Percentiles rank a stretch among this genome's conserved stretches.
phyloP scores from a whole-genome alignment of 2,888 invertebrate genomes.

The Alviniconcha strummeri region DNA sequence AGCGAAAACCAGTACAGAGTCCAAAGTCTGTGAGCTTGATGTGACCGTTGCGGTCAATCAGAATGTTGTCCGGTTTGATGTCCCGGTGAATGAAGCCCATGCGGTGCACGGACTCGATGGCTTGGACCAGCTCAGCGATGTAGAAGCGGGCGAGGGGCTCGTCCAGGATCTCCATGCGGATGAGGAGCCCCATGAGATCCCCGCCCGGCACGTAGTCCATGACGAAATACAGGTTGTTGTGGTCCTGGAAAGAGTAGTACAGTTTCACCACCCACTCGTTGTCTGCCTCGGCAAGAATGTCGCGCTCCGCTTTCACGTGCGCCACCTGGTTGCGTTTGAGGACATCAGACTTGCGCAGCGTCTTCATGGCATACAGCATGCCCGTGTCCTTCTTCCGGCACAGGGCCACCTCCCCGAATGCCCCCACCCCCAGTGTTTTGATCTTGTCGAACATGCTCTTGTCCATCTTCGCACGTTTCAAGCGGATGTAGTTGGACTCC shows the following conservation, averaged over 20 bases:
- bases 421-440: slow-evolving; percentile 92
- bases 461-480: slow-evolving; percentile 99
- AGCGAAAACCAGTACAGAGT: slow-evolving; percentile 97
- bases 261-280: slow-evolving; percentile 99
- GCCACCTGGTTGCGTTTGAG: slow-evolving; percentile 97
- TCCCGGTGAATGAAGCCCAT: slow-evolving; percentile 98
- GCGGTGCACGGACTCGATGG: slow-evolving; percentile 99
- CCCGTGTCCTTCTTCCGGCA: slow-evolving; percentile 89
- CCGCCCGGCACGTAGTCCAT: slow-evolving; percentile 99
- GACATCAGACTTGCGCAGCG: slow-evolving; percentile 95
- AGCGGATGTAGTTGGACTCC: slow-evolving; percentile 96
- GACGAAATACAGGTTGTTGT: slow-evolving; percentile 97
- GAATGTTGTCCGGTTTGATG: slow-evolving; percentile 98
- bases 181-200: slow-evolving; percentile 98
- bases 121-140: slow-evolving; percentile 93
- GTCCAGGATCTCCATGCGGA: slow-evolving; percentile 96
- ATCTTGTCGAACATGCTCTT: slow-evolving; percentile 98
- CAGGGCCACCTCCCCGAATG: slow-evolving; percentile 93
- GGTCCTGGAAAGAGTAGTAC: slow-evolving; percentile 99
- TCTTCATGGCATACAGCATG: slow-evolving; percentile 99
- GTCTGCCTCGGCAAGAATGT: slow-evolving; percentile 99
- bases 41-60: slow-evolving; percentile 98
- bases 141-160: slow-evolving; percentile 77
- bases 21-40: slow-evolving; percentile 99
- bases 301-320: slow-evolving; percentile 99